These are phyloP conservation scores for Stegodyphus dumicola DNA, from an alignment of 1,140 invertebrate genomes.

Conservation along the genomic window DNA sequence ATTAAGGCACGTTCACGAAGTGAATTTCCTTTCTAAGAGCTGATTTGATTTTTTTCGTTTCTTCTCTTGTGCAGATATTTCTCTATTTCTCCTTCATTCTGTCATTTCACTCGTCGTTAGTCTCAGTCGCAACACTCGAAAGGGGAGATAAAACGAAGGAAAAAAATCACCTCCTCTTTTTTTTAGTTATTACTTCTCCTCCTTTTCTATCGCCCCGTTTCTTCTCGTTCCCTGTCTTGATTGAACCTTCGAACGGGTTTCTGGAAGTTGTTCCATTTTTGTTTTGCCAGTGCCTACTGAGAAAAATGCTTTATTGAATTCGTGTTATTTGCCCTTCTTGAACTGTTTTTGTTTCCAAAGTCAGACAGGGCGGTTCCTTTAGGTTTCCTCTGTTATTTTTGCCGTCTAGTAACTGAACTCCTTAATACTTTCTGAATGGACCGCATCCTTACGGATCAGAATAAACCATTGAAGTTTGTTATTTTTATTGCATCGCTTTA, in stretches of 20 bases:
- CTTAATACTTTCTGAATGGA: too few relatives aligned
- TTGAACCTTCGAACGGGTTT: slow-evolving; percentile 22
- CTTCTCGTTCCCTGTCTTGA: slow-evolving; percentile 11
- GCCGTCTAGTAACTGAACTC: too few relatives aligned
- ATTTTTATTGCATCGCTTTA: too few relatives aligned
- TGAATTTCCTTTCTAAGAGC: not conserved
- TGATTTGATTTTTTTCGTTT: slow-evolving; percentile 20
- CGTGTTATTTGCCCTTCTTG: too few relatives aligned
- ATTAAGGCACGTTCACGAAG: not conserved
- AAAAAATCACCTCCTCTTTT: too few relatives aligned
- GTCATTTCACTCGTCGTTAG: slow-evolving; percentile 10
- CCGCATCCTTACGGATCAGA: too few relatives aligned
- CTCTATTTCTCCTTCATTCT: slow-evolving; percentile 12
- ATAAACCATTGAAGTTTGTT: too few relatives aligned
- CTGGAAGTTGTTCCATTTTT: slow-evolving; percentile 17
- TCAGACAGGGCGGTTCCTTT: too few relatives aligned
- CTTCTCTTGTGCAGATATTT: slow-evolving; percentile 7
- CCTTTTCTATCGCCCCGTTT: not conserved
- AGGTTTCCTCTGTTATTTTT: too few relatives aligned
- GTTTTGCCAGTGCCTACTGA: not conserved
- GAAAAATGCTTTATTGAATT: too few relatives aligned
- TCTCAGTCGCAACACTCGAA: not conserved
- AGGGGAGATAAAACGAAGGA: not conserved
- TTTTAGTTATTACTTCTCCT: not conserved
- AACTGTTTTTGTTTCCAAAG: too few relatives aligned